Evolutionary conservation across 1,140 invertebrate species (phyloP), one percentile per base, ranked within the genome.

Genomic region (Phortica variegata): DNA sequence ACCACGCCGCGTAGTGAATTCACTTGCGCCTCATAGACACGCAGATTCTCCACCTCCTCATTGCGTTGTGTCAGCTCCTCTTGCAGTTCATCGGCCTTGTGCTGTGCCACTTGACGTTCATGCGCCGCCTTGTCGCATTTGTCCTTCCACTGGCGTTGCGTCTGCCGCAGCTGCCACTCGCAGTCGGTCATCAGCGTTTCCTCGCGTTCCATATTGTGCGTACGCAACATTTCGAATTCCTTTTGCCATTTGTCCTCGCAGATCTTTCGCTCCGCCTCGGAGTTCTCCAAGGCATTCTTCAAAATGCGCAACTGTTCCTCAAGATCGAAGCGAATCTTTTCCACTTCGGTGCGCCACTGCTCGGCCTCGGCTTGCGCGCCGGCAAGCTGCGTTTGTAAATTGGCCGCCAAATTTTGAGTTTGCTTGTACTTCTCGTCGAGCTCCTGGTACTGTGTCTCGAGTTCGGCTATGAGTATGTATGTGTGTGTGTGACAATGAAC

Each of bases 81-180:
- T 18, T 79, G 76, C 17, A 79, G 73, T 23, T 78, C 65, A 20
- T 79, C 77, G 26, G 61, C 59, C 54, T 80, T 77, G 52, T 79
- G 75, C 3, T 80, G 20, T 18, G 76, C 78, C 62, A 80, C 76
- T 46, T 82, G 81, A 19, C 82, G 81, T 23, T 55, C 68, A 45
- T 72, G 76, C 54, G 79, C 80, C 58, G 75, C 77, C 54, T 83
- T 82, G 40, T 83, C 80, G 12, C 84, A 52, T 55, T 81, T 80
- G 54, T 80, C 80, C 61, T 86, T 86, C 57, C 83, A 84, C 13
- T 75, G 75, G 45, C 80, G 77, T 61, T 85, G 81, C 49, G 85
- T 83, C 69, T 86, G 83, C 33, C 84, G 66, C 23, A 87, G 61
- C 61, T 86, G 85, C 83, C 84, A 86, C 73, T 87, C 85, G 53